These are phyloP conservation scores for Stenchaetothrips biformis DNA, from an alignment of 2,888 invertebrate species.

Conservation along the genomic window DNA sequence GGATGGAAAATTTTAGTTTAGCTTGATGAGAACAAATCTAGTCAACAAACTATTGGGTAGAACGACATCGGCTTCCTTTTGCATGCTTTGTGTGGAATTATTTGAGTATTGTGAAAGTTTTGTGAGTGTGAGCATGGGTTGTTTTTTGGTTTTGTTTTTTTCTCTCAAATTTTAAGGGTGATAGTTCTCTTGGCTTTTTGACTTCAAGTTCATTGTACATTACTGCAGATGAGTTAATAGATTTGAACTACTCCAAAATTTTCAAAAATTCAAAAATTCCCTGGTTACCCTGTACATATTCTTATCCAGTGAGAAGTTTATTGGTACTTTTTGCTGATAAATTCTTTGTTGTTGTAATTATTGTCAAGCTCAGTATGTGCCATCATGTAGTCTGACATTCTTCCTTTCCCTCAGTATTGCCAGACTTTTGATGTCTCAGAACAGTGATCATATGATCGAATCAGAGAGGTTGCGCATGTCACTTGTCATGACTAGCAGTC, in stretches of 20 bases:
- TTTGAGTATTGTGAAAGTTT: not conserved
- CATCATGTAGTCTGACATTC: not conserved
- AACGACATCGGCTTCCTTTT: not conserved
- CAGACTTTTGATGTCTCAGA: not conserved
- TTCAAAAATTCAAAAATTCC: not conserved
- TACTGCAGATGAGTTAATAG: not conserved
- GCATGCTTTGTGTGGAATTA: not conserved
- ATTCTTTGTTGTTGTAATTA: not conserved
- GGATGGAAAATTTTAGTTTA: not conserved
- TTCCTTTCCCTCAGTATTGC: not conserved
- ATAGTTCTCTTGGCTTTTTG: no score
- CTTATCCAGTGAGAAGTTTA: not conserved
- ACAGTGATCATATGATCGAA: not conserved
- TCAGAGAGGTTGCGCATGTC: slow-evolving; percentile 10
- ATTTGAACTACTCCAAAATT: not conserved
- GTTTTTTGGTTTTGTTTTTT: not conserved
- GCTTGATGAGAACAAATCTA: not conserved
- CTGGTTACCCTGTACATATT: not conserved
- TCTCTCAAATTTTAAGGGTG: not conserved
- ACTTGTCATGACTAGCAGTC: not conserved
- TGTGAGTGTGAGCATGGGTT: slow-evolving; percentile 6
- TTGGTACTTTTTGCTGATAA: not conserved
- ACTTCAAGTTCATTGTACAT: not conserved
- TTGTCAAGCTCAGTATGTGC: not conserved
- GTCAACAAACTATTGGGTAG: not conserved